Conservation (phyloP, 2,113 vertebrate genomes). For the Pterocles burchelli region DNA sequence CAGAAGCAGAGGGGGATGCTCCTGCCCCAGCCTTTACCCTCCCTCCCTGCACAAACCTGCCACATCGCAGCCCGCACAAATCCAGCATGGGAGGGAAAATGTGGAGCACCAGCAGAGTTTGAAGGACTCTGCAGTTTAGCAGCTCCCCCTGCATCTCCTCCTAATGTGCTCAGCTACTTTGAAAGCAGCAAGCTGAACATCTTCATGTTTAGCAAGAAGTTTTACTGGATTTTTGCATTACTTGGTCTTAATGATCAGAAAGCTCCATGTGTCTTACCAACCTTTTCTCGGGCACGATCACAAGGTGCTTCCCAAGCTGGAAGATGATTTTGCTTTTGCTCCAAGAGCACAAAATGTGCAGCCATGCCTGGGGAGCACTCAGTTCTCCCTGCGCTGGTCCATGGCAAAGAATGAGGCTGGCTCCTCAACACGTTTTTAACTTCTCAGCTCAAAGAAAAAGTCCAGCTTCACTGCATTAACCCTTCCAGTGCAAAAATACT, state of each 20-base stretch:
- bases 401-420: rapidly evolving
- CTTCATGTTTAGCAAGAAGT: background rate
- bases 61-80: background rate
- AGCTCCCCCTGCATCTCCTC: background rate
- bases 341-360: background rate
- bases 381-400: background rate
- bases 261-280: rapidly evolving
- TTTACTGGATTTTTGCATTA: background rate
- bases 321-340: background rate
- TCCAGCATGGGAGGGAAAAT: rapidly evolving
- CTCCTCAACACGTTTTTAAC: background rate
- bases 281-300: background rate
- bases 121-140: background rate
- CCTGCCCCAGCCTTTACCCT: background rate
- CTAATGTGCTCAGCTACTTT: background rate
- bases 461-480: background rate
- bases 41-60: background rate
- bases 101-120: background rate
- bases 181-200: background rate
- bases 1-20: background rate
- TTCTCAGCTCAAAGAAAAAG: background rate
- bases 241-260: background rate
- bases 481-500: background rate
- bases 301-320: background rate
- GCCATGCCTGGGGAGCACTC: background rate